A percentile compares a stretch with the other conserved stretches of the same genome.
phyloP scores from a whole-genome alignment of 2,888 invertebrate species.

The Tenodera sinensis region DNA sequence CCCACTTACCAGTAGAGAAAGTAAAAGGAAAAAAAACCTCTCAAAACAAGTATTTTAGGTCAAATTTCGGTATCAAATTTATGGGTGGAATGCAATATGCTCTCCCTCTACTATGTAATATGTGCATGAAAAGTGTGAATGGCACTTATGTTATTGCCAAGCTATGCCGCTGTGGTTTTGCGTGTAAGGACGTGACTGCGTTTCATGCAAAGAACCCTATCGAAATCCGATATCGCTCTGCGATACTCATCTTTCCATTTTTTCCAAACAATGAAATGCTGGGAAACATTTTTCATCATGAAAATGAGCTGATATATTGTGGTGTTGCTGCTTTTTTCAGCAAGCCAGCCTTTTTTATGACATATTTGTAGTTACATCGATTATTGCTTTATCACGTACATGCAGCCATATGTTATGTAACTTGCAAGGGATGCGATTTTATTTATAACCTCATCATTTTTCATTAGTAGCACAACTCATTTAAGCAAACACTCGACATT shows the following conservation, averaged over 20 bases:
- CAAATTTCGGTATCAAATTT: too few relatives aligned
- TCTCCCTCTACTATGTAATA: too few relatives aligned
- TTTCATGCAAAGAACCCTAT: not conserved
- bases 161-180: not conserved
- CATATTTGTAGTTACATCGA: not conserved
- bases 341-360: not conserved
- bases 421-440: not conserved
- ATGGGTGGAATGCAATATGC: too few relatives aligned
- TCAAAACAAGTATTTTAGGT: too few relatives aligned
- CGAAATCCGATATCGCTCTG: not conserved
- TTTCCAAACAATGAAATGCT: not conserved
- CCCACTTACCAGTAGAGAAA: too few relatives aligned
- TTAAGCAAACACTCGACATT: too few relatives aligned
- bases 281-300: not conserved
- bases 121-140: not conserved
- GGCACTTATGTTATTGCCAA: not conserved
- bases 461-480: not conserved
- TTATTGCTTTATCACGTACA: not conserved
- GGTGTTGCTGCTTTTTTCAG: not conserved
- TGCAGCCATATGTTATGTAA: not conserved
- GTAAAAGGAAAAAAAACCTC: too few relatives aligned
- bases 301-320: not conserved
- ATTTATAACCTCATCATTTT: not conserved
- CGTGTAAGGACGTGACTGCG: not conserved
- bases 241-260: not conserved